Evolutionary conservation across 2,888 invertebrate species (phyloP), one percentile per base, ranked within the genome.

Genomic region (Mylabris sibirica): DNA sequence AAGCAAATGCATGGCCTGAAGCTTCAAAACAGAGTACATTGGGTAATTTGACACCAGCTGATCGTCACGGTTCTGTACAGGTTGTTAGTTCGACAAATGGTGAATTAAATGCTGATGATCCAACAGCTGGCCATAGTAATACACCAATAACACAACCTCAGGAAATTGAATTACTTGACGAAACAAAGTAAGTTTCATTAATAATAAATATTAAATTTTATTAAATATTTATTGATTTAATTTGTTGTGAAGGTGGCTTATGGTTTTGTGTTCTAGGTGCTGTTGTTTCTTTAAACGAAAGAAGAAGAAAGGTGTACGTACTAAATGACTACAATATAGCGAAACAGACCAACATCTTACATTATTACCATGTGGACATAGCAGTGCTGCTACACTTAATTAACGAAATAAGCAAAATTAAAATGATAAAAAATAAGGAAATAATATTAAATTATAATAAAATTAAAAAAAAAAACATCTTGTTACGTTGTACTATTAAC

Each of bases 231-330:
- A 49, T 49, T 17, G 35, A 20, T 44, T 61, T 65, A 41, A 49
- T 49, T 17, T 65, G 24, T 65, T 65, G 53, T 26, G 41, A 57
- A 65, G 59, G 63, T 64, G 68, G 60, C 61, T 63, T 66, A 64
- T 69, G 67, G 67, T 73, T 67, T 73, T 70, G 73, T 72, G 61
- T 90, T 90, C 85, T 88, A 97, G 97, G 89, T 98, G 98, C 90
- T 98, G 98, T 89, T 98, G 97, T 89, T 98, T 98, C 92, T 96
- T 97, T 91, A 96, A 97, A 88, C 93, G 97, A 87, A 97, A 97
- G 94, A 97, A 97, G 95, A 98, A 98, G 93, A 97, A 97, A 92
- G 84, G 82, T 66, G 81, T 83, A 70, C 81, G 84, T 74, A 82
- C 83, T 73, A 85, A 85, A 84, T 85, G 85, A 85, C 85, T 85